Conservation (phyloP, 1,140 invertebrate species). For the Anoplolepis gracilipes region DNA sequence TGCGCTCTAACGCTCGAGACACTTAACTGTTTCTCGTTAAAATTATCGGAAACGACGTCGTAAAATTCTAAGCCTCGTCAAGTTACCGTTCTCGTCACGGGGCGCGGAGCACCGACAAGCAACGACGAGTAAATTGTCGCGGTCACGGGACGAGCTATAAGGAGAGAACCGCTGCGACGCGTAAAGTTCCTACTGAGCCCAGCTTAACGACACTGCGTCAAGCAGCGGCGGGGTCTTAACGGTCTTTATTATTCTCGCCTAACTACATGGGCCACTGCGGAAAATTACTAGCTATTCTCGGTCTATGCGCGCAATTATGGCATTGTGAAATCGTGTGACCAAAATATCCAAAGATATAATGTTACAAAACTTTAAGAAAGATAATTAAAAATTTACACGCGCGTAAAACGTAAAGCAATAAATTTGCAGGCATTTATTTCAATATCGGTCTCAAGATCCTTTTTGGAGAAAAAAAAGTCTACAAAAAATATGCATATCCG, state of each 20-base stretch:
- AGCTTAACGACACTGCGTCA: constrained; percentile 71
- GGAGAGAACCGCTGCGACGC: constrained; percentile 47
- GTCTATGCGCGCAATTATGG: constrained; percentile 73
- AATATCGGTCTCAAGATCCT: neutral
- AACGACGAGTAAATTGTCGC: constrained; percentile 71
- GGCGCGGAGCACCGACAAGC: constrained; percentile 27
- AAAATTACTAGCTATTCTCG: constrained; percentile 71
- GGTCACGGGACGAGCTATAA: constrained; percentile 66
- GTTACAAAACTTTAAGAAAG: neutral
- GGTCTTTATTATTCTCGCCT: constrained; percentile 75
- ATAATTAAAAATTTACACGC: neutral
- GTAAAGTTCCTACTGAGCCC: constrained; percentile 60
- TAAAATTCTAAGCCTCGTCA: constrained; percentile 24
- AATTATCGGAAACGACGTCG: constrained; percentile 60
- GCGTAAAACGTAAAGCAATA: neutral
- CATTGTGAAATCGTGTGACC: constrained; percentile 36
- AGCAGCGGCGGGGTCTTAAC: constrained; percentile 71
- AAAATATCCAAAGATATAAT: neutral
- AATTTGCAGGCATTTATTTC: neutral
- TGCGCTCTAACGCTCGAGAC: constrained; percentile 30
- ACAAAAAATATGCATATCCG: neutral
- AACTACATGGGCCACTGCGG: constrained; percentile 52
- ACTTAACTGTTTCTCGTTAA: constrained; percentile 66
- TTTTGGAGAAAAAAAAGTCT: neutral
- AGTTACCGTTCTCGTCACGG: constrained; percentile 59